Evolutionary conservation across 2,113 vertebrate genomes (phyloP).

Genomic region (Pterocles gutturalis): DNA sequence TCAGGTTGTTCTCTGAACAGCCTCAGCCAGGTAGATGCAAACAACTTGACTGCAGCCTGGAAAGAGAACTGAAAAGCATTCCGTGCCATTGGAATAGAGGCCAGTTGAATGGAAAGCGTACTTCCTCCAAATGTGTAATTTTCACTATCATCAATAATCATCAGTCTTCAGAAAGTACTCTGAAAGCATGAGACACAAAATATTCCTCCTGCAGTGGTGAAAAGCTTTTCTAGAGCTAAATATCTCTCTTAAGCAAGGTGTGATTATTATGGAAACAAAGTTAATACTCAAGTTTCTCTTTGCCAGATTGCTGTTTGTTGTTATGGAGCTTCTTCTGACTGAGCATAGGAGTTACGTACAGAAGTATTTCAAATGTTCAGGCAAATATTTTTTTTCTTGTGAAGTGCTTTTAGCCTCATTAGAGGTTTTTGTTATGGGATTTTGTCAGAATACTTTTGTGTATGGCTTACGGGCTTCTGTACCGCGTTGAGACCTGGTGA

Average conservation of each 20-base stretch:
- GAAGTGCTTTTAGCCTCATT: background rate
- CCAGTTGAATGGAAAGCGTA: background rate
- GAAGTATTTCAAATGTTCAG: background rate
- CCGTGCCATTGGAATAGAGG: background rate
- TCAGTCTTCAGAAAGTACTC: background rate
- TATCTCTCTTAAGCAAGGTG: background rate
- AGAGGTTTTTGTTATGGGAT: background rate
- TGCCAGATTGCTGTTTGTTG: background rate
- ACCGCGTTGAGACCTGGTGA: background rate
- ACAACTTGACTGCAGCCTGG: background rate
- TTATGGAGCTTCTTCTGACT: background rate
- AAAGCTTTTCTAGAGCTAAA: background rate
- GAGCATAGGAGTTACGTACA: background rate
- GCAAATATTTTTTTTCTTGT: background rate
- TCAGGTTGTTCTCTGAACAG: background rate
- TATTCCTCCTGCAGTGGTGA: background rate
- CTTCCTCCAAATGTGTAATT: background rate
- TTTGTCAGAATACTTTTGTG: background rate
- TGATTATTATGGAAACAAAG: background rate
- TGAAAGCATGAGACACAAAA: background rate
- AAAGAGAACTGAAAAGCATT: background rate
- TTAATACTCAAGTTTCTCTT: background rate
- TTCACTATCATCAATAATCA: background rate
- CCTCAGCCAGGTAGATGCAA: background rate
- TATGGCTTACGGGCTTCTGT: background rate